Conservation (phyloP, 2,888 invertebrate species). For the Buathra laborator region DNA sequence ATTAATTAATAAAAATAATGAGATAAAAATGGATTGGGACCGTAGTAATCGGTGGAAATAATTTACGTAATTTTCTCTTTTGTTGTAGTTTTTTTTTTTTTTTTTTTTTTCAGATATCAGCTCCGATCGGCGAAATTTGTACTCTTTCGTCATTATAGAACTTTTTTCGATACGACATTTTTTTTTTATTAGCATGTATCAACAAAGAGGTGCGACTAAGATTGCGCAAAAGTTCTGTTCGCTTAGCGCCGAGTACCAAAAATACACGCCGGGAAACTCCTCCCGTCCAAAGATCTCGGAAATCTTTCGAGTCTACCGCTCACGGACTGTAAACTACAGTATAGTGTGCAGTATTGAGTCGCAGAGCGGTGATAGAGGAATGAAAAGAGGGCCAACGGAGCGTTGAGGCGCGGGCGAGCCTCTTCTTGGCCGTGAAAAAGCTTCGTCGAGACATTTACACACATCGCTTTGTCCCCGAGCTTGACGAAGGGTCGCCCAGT, state of each 20-base stretch:
- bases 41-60: no score
- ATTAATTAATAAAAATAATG: no score
- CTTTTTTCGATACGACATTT: no score
- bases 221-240: not conserved
- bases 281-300: constrained; percentile 3
- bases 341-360: not conserved
- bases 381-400: constrained; percentile 31
- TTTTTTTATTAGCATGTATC: no score
- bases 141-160: no score
- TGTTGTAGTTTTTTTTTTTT: no score
- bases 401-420: constrained; percentile 47
- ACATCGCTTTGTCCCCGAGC: constrained; percentile 22
- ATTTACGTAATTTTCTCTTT: no score
- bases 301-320: constrained; percentile 27
- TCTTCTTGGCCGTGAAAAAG: constrained; percentile 65
- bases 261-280: constrained; percentile 15
- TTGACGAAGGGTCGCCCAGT: constrained; percentile 22
- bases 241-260: constrained; percentile 13
- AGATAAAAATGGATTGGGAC: no score
- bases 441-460: constrained; percentile 40
- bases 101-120: no score
- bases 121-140: no score
- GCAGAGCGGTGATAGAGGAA: constrained; percentile 17
- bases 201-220: no score
- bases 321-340: constrained; percentile 18